Evolutionary conservation across 2,888 invertebrate genomes (phyloP).

Genomic region (Poecilobothrus nobilitatus): DNA sequence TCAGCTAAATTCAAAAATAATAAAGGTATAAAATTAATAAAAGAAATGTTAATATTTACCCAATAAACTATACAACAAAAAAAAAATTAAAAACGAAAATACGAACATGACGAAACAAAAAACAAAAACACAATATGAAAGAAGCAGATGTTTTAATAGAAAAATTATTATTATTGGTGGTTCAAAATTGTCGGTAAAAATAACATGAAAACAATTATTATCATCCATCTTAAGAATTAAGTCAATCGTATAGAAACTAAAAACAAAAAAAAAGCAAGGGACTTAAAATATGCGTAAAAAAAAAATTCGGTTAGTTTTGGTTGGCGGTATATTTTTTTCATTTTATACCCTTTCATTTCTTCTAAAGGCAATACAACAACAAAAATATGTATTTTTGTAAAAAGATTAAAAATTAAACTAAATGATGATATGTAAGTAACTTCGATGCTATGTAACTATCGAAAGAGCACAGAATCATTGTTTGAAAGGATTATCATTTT

Average conservation of each 20-base stretch:
- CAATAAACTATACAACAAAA: not conserved
- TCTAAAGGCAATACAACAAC: too few species aligned
- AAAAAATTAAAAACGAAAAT: not conserved
- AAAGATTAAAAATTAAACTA: too few species aligned
- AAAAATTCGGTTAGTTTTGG: too few species aligned
- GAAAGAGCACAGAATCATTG: too few species aligned
- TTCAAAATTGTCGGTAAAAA: not conserved
- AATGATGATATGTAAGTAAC: too few species aligned
- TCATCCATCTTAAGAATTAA: not conserved
- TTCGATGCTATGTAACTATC: too few species aligned
- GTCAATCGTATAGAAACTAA: not conserved
- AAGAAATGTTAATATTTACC: not conserved
- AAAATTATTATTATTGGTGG: not conserved
- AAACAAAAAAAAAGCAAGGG: not conserved
- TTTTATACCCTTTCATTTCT: too few species aligned
- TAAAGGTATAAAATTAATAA: not conserved
- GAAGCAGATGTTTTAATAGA: constrained; percentile 5
- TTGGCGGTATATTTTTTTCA: too few species aligned
- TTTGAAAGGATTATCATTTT: too few species aligned
- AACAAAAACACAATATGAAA: not conserved
- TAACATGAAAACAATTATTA: not conserved
- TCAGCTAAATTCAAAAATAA: not conserved
- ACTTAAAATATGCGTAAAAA: too few species aligned
- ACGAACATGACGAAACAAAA: not conserved
- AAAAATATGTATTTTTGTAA: too few species aligned